phyloP scores from a whole-genome alignment of 2,113 vertebrate genomes.

The Taxidea taxus region DNA sequence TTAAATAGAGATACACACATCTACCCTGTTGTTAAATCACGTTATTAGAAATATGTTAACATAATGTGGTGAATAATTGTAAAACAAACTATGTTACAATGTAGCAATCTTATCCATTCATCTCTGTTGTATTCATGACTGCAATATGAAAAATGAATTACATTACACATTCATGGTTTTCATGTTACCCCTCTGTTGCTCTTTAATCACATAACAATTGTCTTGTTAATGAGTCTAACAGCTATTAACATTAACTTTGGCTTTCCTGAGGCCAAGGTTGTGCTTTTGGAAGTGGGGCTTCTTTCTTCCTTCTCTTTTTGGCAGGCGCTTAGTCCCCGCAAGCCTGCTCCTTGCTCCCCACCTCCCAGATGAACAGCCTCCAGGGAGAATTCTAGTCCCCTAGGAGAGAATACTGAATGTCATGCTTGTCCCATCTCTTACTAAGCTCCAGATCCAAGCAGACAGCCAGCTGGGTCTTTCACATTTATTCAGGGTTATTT shows the following conservation, averaged over 20 bases:
- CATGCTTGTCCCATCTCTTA: neutral
- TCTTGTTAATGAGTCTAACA: conserved; percentile 74
- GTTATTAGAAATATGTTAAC: conserved; percentile 58
- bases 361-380: neutral
- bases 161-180: conserved; percentile 78
- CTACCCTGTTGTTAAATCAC: conserved; percentile 28
- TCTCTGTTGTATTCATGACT: conserved; percentile 62
- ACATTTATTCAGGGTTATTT: neutral
- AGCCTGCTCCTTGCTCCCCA: neutral
- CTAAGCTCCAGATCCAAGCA: neutral
- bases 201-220: conserved; percentile 81
- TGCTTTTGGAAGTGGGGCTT: neutral
- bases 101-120: conserved; percentile 66
- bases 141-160: conserved; percentile 76
- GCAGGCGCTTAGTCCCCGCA: neutral
- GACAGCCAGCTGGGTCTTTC: neutral
- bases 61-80: conserved; percentile 50
- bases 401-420: neutral
- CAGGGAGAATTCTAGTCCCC: neutral
- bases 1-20: neutral
- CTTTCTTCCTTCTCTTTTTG: neutral
- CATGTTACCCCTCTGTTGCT: conserved; percentile 74
- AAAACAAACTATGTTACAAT: conserved; percentile 72
- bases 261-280: conserved; percentile 45
- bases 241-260: conserved; percentile 33